A percentile compares a stretch with the other conserved stretches of the same genome.
Conservation (phyloP, 2,797 vertebrate genomes). For the Zenarchopterus dispar region DNA sequence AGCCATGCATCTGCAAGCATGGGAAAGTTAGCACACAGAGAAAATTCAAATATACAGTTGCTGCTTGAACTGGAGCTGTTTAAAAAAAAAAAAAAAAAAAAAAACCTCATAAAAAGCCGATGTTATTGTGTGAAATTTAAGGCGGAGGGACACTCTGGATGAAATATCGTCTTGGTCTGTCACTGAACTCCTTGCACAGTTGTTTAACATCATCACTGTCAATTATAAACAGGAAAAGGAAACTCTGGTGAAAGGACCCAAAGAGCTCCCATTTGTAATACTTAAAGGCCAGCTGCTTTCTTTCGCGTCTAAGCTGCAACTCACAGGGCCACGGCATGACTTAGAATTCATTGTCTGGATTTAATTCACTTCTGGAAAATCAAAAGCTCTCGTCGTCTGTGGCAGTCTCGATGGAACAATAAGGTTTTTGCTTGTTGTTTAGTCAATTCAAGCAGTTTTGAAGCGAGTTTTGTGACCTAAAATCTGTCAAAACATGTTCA, state of each 20-base stretch:
- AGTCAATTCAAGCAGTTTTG: conserved; percentile 11
- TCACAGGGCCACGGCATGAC: background rate
- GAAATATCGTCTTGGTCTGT: conserved; percentile 47
- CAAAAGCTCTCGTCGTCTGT: conserved; percentile 12
- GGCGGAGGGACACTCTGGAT: conserved; percentile 36
- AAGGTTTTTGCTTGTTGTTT: conserved; percentile 13
- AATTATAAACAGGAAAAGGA: conserved; percentile 45
- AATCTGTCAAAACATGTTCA: background rate
- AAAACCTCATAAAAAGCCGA: conserved; percentile 9
- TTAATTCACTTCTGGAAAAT: conserved; percentile 22
- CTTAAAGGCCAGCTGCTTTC: background rate
- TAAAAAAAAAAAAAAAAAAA: no score
- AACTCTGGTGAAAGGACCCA: background rate
- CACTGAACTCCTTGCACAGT: conserved; percentile 10
- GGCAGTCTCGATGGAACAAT: conserved; percentile 4
- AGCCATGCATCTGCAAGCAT: background rate
- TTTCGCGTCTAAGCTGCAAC: background rate
- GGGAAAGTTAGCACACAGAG: background rate
- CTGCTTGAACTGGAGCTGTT: background rate
- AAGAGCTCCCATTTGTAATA: background rate
- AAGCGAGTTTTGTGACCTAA: conserved; percentile 1
- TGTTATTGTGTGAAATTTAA: conserved; percentile 30
- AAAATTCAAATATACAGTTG: background rate
- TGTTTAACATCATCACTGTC: conserved; percentile 47
- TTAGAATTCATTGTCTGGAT: background rate